phyloP scores from a whole-genome alignment of 2,797 vertebrate species.

The Enteromius unitaeniatus region DNA sequence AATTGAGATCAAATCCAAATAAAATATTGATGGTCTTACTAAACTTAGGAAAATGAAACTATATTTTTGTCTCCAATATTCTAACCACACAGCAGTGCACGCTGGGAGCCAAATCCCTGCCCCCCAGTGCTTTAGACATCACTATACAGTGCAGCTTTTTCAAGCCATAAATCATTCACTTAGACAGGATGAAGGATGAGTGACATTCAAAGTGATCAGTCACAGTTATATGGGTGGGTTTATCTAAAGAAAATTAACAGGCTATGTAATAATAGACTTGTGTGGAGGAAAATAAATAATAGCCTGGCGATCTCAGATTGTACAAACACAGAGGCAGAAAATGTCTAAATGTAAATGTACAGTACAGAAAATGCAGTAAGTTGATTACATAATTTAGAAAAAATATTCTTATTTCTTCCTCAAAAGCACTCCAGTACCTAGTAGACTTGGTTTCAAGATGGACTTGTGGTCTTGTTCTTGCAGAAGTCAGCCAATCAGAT shows the following conservation, averaged over 20 bases:
- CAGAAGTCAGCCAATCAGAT: not conserved
- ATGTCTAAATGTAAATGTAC: not conserved
- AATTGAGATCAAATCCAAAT: no score
- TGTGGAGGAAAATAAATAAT: not conserved
- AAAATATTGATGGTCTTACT: not conserved
- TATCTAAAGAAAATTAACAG: not conserved
- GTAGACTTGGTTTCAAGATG: not conserved
- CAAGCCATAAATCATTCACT: not conserved
- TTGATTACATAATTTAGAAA: slow-evolving; percentile 10
- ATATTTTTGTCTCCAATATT: not conserved
- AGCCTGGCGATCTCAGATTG: not conserved
- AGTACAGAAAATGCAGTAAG: not conserved
- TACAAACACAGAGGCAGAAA: not conserved
- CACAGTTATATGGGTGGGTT: not conserved
- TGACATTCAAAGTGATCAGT: not conserved
- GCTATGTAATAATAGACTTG: not conserved
- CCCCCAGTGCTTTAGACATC: not conserved
- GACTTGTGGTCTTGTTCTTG: not conserved
- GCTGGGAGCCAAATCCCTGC: not conserved
- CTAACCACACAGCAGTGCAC: not conserved
- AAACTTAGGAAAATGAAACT: not conserved
- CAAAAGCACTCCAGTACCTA: not conserved
- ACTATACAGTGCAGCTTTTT: not conserved
- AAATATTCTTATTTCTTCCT: not conserved
- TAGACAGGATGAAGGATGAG: not conserved